Conservation (phyloP, 2,888 invertebrate genomes). For the Fragum whitleyi region DNA sequence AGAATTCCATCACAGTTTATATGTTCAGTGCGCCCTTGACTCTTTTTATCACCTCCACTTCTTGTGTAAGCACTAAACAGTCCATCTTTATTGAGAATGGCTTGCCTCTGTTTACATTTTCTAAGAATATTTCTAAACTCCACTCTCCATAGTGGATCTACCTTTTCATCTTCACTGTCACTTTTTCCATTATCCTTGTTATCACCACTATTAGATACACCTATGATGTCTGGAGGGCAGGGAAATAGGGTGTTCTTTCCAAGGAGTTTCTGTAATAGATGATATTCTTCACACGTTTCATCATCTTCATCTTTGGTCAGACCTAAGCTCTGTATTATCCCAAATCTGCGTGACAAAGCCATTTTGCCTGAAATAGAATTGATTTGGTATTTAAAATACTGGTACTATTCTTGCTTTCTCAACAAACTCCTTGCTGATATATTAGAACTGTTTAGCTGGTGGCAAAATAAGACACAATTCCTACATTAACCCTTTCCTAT, state of each 20-base stretch:
- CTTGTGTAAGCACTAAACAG: background rate
- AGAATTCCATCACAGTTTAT: background rate
- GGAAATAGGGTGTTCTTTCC: slow-evolving; percentile 1
- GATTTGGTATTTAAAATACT: no score
- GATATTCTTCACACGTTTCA: slow-evolving; percentile 11
- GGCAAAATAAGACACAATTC: no score
- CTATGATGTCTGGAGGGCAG: background rate
- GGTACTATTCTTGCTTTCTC: no score
- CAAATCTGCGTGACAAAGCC: slow-evolving; percentile 31
- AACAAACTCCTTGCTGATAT: no score
- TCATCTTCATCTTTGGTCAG: background rate
- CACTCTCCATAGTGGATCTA: slow-evolving; percentile 20
- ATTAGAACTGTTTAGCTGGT: no score
- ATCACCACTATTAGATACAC: background rate
- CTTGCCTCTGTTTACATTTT: background rate
- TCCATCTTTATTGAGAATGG: background rate
- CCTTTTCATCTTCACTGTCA: slow-evolving; percentile 13
- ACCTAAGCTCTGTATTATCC: slow-evolving; percentile 10
- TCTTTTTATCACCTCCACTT: background rate
- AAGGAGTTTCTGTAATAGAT: slow-evolving; percentile 8
- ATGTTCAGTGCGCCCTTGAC: background rate
- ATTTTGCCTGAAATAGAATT: background rate
- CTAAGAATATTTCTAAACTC: slow-evolving; percentile 11
- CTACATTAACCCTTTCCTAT: no score
- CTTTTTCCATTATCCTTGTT: no score